phyloP scores from a whole-genome alignment of 2,797 vertebrate genomes.

The Halcyon leucocephala region DNA sequence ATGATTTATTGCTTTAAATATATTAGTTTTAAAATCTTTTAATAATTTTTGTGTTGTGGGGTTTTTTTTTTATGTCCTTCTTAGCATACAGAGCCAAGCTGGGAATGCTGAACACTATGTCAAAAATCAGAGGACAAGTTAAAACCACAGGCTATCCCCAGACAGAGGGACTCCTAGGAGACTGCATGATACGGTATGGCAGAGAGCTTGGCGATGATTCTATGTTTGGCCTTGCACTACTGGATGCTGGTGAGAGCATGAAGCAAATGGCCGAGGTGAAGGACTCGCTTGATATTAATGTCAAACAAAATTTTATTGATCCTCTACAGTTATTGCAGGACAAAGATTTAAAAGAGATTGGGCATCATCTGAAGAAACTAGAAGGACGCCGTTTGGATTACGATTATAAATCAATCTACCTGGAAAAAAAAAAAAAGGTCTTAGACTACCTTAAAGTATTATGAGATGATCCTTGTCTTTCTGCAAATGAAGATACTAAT shows the following conservation, averaged over 20 bases:
- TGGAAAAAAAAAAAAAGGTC: background rate
- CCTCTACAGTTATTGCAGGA: too few species aligned
- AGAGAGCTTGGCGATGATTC: slow-evolving; percentile 90
- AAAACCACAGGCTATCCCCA: slow-evolving; percentile 92
- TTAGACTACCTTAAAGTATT: background rate
- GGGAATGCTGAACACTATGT: slow-evolving; percentile 93
- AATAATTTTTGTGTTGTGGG: background rate
- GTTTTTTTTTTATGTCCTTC: background rate
- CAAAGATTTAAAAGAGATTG: too few species aligned
- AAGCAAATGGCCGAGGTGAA: too few species aligned
- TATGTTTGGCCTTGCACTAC: too few species aligned
- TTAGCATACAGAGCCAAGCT: slow-evolving; percentile 92
- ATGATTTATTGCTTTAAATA: background rate
- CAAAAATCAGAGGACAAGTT: slow-evolving; percentile 94
- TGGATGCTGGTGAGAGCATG: too few species aligned
- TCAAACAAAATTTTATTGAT: too few species aligned
- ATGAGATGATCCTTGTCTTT: background rate
- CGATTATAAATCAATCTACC: background rate
- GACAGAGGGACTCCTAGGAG: slow-evolving; percentile 92
- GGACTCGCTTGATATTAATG: too few species aligned
- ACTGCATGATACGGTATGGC: slow-evolving; percentile 94
- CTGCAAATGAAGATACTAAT: background rate
- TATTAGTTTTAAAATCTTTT: background rate
- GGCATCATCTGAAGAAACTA: too few species aligned
- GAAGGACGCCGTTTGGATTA: too few species aligned